Evolutionary conservation across 2,888 invertebrate genomes (phyloP).

Genomic region (Stenchaetothrips biformis): DNA sequence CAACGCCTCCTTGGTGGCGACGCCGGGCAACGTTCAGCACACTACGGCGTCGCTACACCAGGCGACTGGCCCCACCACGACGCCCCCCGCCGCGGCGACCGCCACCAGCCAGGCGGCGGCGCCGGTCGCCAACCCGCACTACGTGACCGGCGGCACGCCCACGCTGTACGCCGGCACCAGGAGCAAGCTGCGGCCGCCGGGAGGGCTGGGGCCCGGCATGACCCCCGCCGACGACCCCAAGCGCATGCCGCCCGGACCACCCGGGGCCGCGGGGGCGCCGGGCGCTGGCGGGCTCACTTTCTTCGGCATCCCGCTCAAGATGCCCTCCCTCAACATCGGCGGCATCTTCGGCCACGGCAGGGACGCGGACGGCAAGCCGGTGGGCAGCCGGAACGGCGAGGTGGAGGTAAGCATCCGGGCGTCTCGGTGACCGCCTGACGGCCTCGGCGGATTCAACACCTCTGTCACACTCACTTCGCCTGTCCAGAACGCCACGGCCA

Average conservation of each 20-base stretch:
- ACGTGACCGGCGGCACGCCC: constrained; percentile 55
- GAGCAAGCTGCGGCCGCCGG: constrained; percentile 43
- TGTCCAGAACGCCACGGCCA: background rate
- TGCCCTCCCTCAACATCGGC: constrained; percentile 10
- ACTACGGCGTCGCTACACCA: constrained; percentile 33
- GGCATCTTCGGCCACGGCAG: constrained; percentile 16
- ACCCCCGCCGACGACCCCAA: constrained; percentile 4
- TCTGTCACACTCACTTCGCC: too few species aligned
- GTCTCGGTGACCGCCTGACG: too few species aligned
- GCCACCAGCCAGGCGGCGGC: constrained; percentile 31
- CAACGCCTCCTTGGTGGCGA: constrained; percentile 32
- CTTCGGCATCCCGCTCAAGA: constrained; percentile 12
- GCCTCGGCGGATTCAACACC: too few species aligned
- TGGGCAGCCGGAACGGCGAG: background rate
- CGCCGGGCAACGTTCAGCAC: background rate
- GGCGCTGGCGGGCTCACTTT: background rate
- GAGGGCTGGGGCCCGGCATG: constrained; percentile 31
- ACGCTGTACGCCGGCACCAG: constrained; percentile 53
- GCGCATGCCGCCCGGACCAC: background rate
- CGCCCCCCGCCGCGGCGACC: constrained; percentile 5
- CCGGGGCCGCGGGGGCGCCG: background rate
- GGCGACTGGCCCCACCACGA: constrained; percentile 26
- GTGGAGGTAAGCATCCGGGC: background rate
- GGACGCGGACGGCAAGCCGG: constrained; percentile 12
- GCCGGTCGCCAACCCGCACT: constrained; percentile 45